Evolutionary conservation across 2,888 invertebrate genomes (phyloP).

Genomic region (Coelinius sp.): DNA sequence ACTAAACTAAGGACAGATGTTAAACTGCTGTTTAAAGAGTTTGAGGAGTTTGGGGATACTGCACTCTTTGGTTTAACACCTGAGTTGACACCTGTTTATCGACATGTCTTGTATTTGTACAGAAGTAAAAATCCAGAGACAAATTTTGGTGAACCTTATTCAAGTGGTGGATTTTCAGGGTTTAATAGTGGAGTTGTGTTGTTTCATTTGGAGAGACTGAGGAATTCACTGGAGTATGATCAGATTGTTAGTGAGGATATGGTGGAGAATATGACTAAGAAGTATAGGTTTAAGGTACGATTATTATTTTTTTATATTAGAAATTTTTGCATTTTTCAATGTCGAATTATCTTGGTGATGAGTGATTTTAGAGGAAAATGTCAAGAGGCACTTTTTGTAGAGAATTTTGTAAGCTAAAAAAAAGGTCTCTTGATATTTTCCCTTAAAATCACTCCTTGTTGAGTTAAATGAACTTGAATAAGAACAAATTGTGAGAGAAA

Average conservation of each 20-base stretch:
- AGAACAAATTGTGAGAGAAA: too few species aligned
- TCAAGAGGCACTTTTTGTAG: too few species aligned
- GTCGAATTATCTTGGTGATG: too few species aligned
- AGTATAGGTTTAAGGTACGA: conserved; percentile 76
- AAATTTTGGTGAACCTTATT: conserved; percentile 74
- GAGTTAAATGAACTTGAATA: too few species aligned
- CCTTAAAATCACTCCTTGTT: too few species aligned
- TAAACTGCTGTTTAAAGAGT: conserved; percentile 77
- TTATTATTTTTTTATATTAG: too few species aligned
- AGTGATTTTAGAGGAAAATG: too few species aligned
- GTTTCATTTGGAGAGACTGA: conserved; percentile 78
- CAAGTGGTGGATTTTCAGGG: conserved; percentile 78
- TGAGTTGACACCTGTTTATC: conserved; percentile 85
- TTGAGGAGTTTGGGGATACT: conserved; percentile 76
- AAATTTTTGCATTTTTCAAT: too few species aligned
- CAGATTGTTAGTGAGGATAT: conserved; percentile 73
- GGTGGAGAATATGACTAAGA: conserved; percentile 74
- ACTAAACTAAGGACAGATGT: conserved; percentile 81
- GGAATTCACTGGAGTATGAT: conserved; percentile 76
- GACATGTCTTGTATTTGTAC: conserved; percentile 80
- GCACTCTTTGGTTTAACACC: conserved; percentile 81
- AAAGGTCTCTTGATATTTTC: too few species aligned
- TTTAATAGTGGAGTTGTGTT: conserved; percentile 87
- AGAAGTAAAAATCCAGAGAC: conserved; percentile 77
- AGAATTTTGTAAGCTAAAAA: not conserved